phyloP scores from a whole-genome alignment of 2,113 vertebrate species.

The Osmerus mordax region DNA sequence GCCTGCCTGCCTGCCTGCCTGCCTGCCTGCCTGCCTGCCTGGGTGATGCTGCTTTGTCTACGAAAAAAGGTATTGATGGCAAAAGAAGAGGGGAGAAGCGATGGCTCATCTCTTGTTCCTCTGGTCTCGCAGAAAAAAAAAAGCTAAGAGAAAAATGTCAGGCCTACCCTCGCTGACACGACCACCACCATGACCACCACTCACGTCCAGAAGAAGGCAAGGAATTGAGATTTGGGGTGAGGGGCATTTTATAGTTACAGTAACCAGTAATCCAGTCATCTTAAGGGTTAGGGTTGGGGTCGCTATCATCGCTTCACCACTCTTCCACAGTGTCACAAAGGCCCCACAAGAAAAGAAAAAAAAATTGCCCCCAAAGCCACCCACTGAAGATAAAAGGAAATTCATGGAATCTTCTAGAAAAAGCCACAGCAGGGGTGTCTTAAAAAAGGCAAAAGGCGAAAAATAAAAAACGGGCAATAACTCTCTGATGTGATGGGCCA shows the following conservation, averaged over 20 bases:
- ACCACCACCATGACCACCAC: no score
- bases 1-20: background rate
- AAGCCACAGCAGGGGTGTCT: background rate
- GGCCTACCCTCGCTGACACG: no score
- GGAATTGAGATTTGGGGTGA: no score
- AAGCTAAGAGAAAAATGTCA: background rate
- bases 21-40: background rate
- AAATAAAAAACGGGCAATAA: background rate
- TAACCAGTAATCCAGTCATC: background rate
- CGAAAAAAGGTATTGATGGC: conserved; percentile 45
- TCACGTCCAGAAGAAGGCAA: no score
- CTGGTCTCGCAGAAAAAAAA: background rate
- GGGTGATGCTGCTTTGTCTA: conserved; percentile 14
- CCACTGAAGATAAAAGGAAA: background rate
- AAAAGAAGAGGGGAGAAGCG: conserved; percentile 44
- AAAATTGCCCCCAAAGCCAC: background rate
- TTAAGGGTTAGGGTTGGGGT: background rate
- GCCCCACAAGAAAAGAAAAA: background rate
- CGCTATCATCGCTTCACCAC: background rate
- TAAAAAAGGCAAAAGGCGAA: background rate
- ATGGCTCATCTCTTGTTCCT: conserved; percentile 9
- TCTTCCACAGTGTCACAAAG: no score
- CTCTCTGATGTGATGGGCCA: no score
- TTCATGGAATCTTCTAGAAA: background rate
- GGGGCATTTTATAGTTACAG: no score